Conservation (phyloP, 2,888 invertebrate genomes). For the Mythimna ferrago region DNA sequence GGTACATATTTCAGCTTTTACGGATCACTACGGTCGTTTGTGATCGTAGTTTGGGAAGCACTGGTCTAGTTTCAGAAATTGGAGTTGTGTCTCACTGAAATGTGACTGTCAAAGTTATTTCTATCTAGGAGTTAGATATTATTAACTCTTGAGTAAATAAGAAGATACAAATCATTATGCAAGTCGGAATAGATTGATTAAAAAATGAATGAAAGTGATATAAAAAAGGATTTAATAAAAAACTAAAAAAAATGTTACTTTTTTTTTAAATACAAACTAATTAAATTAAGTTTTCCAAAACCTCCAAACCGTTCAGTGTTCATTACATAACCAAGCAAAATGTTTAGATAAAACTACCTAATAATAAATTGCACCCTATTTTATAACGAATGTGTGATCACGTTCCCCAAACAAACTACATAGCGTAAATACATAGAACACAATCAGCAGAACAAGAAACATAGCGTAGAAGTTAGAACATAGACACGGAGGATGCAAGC, state of each 20-base stretch:
- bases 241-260: too few species aligned
- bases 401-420: constrained; percentile 1
- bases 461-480: constrained; percentile 11
- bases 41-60: not conserved
- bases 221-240: not conserved
- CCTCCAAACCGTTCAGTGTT: not conserved
- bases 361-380: not conserved
- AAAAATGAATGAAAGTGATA: not conserved
- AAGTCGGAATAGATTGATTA: too few species aligned
- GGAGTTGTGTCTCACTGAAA: not conserved
- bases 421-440: constrained; percentile 6
- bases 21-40: too few species aligned
- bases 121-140: not conserved
- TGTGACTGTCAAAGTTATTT: too few species aligned
- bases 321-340: not conserved
- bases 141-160: not conserved
- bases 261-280: not conserved
- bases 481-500: constrained; percentile 24
- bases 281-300: not conserved
- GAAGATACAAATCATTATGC: not conserved
- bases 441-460: constrained; percentile 17
- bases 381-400: constrained; percentile 29
- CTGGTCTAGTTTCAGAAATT: not conserved
- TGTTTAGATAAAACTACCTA: not conserved
- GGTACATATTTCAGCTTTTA: too few species aligned